A percentile compares a stretch with the other conserved stretches of the same genome.
Evolutionary conservation across 1,140 invertebrate species (phyloP).

Genomic region (Cecropterus lyciades): DNA sequence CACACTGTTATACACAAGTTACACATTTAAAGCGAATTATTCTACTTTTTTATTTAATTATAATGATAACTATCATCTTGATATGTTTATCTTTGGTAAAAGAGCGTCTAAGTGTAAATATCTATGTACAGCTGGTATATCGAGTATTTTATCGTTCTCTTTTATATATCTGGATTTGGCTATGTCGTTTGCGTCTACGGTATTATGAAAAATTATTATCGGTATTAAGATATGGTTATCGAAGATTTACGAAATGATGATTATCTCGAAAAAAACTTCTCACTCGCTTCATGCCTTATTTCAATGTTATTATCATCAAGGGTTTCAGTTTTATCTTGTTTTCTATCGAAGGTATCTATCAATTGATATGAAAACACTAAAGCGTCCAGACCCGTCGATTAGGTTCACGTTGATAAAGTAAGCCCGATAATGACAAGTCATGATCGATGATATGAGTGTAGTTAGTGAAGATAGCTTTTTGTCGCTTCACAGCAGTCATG

Average conservation of each 20-base stretch:
- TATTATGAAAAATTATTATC: slow-evolving; percentile 3
- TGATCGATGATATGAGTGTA: too few species aligned
- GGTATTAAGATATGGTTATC: neutral
- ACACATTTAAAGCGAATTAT: neutral
- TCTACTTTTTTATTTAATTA: neutral
- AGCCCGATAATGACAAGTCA: too few species aligned
- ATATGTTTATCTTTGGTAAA: neutral
- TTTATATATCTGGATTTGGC: neutral
- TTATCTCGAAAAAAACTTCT: neutral
- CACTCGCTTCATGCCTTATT: neutral
- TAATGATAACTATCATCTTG: neutral
- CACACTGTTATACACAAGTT: too few species aligned
- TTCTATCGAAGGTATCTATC: neutral
- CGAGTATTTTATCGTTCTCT: neutral
- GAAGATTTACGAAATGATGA: neutral
- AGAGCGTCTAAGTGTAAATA: neutral
- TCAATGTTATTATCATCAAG: neutral
- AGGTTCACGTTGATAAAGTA: too few species aligned
- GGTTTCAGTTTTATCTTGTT: neutral
- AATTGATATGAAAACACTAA: neutral
- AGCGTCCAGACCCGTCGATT: too few species aligned
- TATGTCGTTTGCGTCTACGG: neutral
- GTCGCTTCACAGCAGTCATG: too few species aligned
- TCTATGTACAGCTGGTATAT: neutral
- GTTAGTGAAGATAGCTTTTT: too few species aligned